Evolutionary conservation across 2,888 invertebrate genomes (phyloP).

Genomic region (Fragum whitleyi): DNA sequence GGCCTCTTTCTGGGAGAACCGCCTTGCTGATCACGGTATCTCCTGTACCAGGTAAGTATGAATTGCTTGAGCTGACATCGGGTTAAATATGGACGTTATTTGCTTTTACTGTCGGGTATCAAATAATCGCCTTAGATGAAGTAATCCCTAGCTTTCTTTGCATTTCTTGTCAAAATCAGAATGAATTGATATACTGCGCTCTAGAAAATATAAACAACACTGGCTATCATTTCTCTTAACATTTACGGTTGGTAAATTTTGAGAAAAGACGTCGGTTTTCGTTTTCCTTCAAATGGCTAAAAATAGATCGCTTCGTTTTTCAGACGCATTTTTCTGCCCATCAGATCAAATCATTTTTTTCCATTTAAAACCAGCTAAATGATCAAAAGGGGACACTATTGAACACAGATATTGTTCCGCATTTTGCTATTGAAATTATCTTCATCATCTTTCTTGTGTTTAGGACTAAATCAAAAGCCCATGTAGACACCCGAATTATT

Average conservation of each 20-base stretch:
- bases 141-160: not conserved
- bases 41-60: constrained; percentile 91
- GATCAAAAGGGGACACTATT: too few relatives aligned
- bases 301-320: too few relatives aligned
- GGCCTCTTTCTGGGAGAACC: constrained; percentile 90
- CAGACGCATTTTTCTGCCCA: too few relatives aligned
- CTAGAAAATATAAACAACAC: not conserved
- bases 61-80: not conserved
- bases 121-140: not conserved
- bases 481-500: too few relatives aligned
- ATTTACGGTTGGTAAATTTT: not conserved
- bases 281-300: too few relatives aligned
- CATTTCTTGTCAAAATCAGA: not conserved
- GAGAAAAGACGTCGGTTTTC: not conserved
- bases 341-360: too few relatives aligned
- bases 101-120: not conserved
- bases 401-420: too few relatives aligned
- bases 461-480: too few relatives aligned
- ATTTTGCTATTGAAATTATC: too few relatives aligned
- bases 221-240: not conserved
- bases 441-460: too few relatives aligned
- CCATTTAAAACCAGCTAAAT: too few relatives aligned
- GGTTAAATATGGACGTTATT: not conserved
- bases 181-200: not conserved
- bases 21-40: constrained; percentile 90